Percentiles rank a stretch among this genome's conserved stretches.
Evolutionary conservation across 2,797 vertebrate genomes (phyloP).

Genomic region (Enoplosus armatus): DNA sequence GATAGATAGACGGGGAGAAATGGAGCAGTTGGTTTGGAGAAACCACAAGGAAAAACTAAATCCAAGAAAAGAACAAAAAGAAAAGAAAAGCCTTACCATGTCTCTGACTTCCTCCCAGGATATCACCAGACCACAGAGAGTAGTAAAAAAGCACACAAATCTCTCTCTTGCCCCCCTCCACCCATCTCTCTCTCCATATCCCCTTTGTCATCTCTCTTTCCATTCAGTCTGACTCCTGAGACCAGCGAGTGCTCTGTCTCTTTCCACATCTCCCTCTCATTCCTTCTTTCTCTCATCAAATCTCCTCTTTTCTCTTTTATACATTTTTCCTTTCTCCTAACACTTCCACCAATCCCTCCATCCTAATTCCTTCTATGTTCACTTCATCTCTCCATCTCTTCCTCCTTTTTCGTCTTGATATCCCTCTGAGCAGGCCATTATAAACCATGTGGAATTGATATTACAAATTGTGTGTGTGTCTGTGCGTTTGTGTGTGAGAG

Average conservation of each 20-base stretch:
- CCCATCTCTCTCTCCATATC: slow-evolving; percentile 47
- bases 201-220: slow-evolving; percentile 66
- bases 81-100: slow-evolving; percentile 54
- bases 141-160: slow-evolving; percentile 68
- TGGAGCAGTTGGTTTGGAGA: slow-evolving; percentile 49
- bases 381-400: slow-evolving; percentile 36
- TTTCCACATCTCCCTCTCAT: slow-evolving; percentile 51
- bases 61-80: slow-evolving; percentile 57
- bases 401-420: slow-evolving; percentile 39
- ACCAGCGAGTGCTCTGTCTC: slow-evolving; percentile 43
- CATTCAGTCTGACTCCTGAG: slow-evolving; percentile 61
- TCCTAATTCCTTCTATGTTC: slow-evolving; percentile 30
- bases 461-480: slow-evolving; percentile 76
- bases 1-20: slow-evolving; percentile 22
- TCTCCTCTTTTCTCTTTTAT: slow-evolving; percentile 26
- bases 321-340: slow-evolving; percentile 35
- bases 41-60: slow-evolving; percentile 62
- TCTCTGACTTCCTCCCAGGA: slow-evolving; percentile 68
- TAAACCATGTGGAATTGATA: slow-evolving; percentile 91
- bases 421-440: slow-evolving; percentile 73
- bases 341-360: slow-evolving; percentile 31
- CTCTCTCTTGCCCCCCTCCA: slow-evolving; percentile 49
- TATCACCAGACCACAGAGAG: slow-evolving; percentile 64
- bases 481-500: slow-evolving; percentile 53
- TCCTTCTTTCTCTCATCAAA: slow-evolving; percentile 34